Evolutionary conservation across 2,797 vertebrate genomes (phyloP).

Genomic region (Furcifer pardalis): DNA sequence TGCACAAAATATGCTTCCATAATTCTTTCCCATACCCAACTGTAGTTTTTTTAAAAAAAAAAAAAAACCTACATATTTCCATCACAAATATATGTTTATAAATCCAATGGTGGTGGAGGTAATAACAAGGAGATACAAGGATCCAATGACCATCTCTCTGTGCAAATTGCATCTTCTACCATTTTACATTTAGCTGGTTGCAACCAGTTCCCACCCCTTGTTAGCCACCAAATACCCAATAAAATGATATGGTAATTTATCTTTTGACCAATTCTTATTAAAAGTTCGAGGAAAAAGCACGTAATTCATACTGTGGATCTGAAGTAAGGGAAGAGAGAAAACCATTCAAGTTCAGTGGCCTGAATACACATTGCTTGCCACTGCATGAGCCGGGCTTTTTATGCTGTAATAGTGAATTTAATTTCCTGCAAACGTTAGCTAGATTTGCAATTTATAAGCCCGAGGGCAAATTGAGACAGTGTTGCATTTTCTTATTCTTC

Average conservation of each 20-base stretch:
- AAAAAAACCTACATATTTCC: not conserved
- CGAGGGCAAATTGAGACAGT: slow-evolving; percentile 2
- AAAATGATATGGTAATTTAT: not conserved
- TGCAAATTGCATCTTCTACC: not conserved
- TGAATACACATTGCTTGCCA: not conserved
- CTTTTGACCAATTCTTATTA: fast-evolving
- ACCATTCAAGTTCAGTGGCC: not conserved
- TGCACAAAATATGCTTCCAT: not conserved
- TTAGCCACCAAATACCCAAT: not conserved
- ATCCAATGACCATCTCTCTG: not conserved
- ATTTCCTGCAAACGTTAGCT: slow-evolving; percentile 19
- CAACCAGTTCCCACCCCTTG: not conserved
- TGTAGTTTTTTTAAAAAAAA: too few relatives aligned
- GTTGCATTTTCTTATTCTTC: not conserved
- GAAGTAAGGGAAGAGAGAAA: fast-evolving
- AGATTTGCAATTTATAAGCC: not conserved
- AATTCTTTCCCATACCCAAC: not conserved
- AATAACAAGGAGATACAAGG: not conserved
- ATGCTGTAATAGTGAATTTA: not conserved
- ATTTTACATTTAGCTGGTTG: not conserved
- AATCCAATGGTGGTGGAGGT: too few relatives aligned
- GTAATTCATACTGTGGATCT: not conserved
- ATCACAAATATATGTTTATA: too few relatives aligned
- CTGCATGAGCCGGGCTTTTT: not conserved
- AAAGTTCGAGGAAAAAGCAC: not conserved